Evolutionary conservation across 2,888 invertebrate species (phyloP).

Genomic region (Linnaemya vulpina): DNA sequence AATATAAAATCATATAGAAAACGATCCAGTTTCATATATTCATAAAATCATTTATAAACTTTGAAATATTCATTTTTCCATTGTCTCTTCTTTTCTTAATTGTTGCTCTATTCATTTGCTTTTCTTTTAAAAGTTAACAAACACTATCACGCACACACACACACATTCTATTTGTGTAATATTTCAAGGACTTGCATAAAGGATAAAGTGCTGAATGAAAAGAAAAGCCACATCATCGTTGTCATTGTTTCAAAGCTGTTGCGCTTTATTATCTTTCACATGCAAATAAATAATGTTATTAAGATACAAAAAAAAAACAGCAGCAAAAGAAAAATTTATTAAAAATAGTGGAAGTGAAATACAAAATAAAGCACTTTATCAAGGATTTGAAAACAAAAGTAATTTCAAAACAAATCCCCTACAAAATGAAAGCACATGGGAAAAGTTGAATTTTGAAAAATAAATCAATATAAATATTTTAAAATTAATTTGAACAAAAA

Average conservation of each 20-base stretch:
- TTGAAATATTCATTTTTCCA: background rate
- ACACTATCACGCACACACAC: background rate
- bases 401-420: background rate
- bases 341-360: background rate
- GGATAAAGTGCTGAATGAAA: constrained; percentile 1
- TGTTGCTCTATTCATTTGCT: background rate
- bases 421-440: no score
- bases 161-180: constrained; percentile 22
- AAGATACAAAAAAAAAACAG: no score
- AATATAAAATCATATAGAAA: no score
- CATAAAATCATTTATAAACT: background rate
- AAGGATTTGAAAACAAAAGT: constrained; percentile 1
- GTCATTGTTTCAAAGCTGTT: constrained; percentile 49
- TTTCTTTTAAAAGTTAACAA: background rate
- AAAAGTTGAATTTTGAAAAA: no score
- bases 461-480: no score
- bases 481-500: no score
- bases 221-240: constrained; percentile 27
- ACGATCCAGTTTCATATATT: background rate
- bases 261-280: constrained; percentile 37
- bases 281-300: constrained; percentile 9
- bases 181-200: constrained; percentile 45
- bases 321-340: background rate
- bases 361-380: background rate
- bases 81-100: background rate